A percentile compares a stretch with the other conserved stretches of the same genome.
Evolutionary conservation across 2,888 invertebrate genomes (phyloP).

Genomic region (Sphaeridia pumilis): DNA sequence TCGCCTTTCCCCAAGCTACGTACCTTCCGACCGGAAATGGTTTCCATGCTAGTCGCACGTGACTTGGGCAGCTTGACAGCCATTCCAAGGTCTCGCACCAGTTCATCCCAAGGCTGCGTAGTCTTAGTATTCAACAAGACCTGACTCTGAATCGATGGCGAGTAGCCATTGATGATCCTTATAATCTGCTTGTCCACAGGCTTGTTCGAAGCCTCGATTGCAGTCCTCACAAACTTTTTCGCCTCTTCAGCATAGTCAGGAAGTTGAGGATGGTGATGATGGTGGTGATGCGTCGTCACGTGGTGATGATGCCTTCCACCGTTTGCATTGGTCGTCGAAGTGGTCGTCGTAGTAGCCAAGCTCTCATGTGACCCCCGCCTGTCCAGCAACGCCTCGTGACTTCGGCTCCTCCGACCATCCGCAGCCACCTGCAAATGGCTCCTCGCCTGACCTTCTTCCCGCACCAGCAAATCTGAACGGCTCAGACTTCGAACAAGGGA

Average conservation of each 20-base stretch:
- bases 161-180: slow-evolving; percentile 84
- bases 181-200: slow-evolving; percentile 64
- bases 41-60: slow-evolving; percentile 81
- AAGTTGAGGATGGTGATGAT: too few relatives aligned
- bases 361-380: background rate
- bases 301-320: background rate
- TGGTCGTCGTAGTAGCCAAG: background rate
- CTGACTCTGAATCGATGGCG: slow-evolving; percentile 81
- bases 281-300: background rate
- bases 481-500: background rate
- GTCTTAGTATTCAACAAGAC: slow-evolving; percentile 83
- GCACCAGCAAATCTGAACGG: background rate
- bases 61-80: slow-evolving; percentile 58
- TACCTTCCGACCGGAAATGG: slow-evolving; percentile 83
- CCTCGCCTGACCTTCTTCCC: too few relatives aligned
- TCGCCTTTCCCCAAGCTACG: background rate
- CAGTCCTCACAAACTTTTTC: slow-evolving; percentile 15
- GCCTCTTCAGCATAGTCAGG: slow-evolving; percentile 11
- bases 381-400: slow-evolving; percentile 2
- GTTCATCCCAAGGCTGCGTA: slow-evolving; percentile 87
- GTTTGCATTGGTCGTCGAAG: background rate
- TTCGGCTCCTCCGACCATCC: slow-evolving; percentile 37
- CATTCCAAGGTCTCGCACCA: slow-evolving; percentile 81
- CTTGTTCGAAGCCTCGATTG: slow-evolving; percentile 52
- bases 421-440: slow-evolving; percentile 42